Evolutionary conservation across 1,140 invertebrate genomes (phyloP).

Genomic region (Drosophila aff.): DNA sequence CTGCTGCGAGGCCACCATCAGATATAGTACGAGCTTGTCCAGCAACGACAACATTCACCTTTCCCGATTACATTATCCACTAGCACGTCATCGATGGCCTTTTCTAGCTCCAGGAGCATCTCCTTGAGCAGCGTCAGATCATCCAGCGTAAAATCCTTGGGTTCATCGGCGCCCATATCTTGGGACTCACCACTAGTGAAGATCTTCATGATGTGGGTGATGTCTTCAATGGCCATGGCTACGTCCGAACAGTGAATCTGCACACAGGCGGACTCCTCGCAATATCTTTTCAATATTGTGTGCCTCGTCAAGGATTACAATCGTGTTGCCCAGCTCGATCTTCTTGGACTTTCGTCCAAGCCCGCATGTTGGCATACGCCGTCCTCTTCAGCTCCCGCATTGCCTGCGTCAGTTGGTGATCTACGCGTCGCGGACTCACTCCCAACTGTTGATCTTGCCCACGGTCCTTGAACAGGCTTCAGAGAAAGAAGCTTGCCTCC

Average conservation of each 20-base stretch:
- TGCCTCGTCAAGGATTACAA: conserved; percentile 98
- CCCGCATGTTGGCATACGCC: conserved; percentile 92
- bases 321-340: conserved; percentile 89
- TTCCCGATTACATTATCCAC: conserved; percentile 87
- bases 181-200: conserved; percentile 66
- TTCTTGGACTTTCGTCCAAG: conserved; percentile 91
- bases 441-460: conserved; percentile 85
- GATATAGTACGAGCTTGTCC: conserved; percentile 92
- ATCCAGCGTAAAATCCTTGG: conserved; percentile 92
- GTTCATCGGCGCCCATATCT: conserved; percentile 61
- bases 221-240: conserved; percentile 93
- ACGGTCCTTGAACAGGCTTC: conserved; percentile 12
- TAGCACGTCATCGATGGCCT: conserved; percentile 90
- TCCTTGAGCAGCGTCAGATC: conserved; percentile 92
- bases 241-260: conserved; percentile 93
- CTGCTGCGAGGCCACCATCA: conserved; percentile 88
- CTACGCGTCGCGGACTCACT: conserved; percentile 89
- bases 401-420: conserved; percentile 97
- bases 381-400: conserved; percentile 96
- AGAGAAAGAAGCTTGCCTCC: too few species aligned
- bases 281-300: conserved; percentile 99
- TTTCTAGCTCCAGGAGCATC: conserved; percentile 92
- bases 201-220: conserved; percentile 88
- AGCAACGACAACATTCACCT: conserved; percentile 88
- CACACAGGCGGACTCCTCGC: conserved; percentile 97